Percentiles rank a stretch among this genome's conserved stretches.
Evolutionary conservation across 2,888 invertebrate species (phyloP).

Genomic region (Melieria omissa): DNA sequence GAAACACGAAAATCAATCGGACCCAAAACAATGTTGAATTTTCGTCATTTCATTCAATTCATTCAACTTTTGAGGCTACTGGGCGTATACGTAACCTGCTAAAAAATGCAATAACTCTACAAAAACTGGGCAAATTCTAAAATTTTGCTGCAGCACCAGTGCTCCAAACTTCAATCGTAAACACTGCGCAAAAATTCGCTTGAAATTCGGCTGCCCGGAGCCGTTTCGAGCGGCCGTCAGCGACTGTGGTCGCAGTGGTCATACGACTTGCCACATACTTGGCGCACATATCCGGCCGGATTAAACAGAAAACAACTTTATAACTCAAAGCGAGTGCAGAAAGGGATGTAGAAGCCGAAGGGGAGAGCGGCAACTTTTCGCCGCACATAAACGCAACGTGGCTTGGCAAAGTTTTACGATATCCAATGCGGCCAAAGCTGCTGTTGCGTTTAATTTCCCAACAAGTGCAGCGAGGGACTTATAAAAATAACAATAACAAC

Average conservation of each 20-base stretch:
- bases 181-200: conserved; percentile 3
- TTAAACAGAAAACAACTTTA: conserved; percentile 17
- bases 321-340: conserved; percentile 3
- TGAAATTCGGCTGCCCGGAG: neutral
- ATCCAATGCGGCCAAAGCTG: conserved; percentile 2
- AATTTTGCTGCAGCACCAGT: too few relatives aligned
- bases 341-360: conserved; percentile 1
- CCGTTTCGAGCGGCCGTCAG: neutral
- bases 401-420: conserved; percentile 24
- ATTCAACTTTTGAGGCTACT: conserved; percentile 4
- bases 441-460: conserved; percentile 29
- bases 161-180: conserved; percentile 18
- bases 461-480: conserved; percentile 27
- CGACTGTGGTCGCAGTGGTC: neutral
- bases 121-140: too few relatives aligned
- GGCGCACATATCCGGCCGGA: conserved; percentile 18
- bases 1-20: too few relatives aligned
- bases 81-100: neutral
- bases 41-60: neutral
- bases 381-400: neutral
- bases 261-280: neutral
- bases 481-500: conserved; percentile 32
- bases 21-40: too few relatives aligned
- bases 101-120: too few relatives aligned
- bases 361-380: neutral